phyloP scores from a whole-genome alignment of 2,113 vertebrate genomes.

The Labrus mixtus region DNA sequence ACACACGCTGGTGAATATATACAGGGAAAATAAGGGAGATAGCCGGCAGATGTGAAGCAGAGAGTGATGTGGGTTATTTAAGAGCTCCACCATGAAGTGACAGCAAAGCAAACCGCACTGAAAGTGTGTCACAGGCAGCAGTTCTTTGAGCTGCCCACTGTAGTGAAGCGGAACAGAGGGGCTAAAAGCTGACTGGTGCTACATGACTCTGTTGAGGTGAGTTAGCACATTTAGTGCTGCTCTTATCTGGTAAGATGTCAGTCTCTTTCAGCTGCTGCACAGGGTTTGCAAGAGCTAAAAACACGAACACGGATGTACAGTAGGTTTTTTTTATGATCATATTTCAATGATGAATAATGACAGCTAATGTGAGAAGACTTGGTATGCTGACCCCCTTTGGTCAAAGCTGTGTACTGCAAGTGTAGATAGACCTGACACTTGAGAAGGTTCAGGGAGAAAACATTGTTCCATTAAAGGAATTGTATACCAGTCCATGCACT shows the following conservation, averaged over 20 bases:
- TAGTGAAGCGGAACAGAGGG: conserved; percentile 27
- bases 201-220: conserved; percentile 27
- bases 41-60: background rate
- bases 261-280: conserved; percentile 1
- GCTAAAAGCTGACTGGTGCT: conserved; percentile 32
- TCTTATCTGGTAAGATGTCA: conserved; percentile 11
- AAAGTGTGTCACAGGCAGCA: conserved; percentile 56
- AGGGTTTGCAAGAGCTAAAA: background rate
- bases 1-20: background rate
- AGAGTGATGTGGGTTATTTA: conserved; percentile 61
- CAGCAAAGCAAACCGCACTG: conserved; percentile 55
- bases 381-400: conserved; percentile 64
- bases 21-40: background rate
- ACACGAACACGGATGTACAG: background rate
- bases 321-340: background rate
- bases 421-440: background rate
- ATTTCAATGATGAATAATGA: conserved; percentile 1
- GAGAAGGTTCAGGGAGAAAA: no score
- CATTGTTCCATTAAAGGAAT: no score
- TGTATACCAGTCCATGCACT: no score
- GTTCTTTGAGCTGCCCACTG: conserved; percentile 42
- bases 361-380: background rate
- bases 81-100: conserved; percentile 53
- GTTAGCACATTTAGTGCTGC: background rate
- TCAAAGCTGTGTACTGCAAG: conserved; percentile 28